Evolutionary conservation across 2,797 vertebrate species (phyloP), one percentile per base, ranked within the genome.

Genomic region (Hippopotamyrus pictus): DNA sequence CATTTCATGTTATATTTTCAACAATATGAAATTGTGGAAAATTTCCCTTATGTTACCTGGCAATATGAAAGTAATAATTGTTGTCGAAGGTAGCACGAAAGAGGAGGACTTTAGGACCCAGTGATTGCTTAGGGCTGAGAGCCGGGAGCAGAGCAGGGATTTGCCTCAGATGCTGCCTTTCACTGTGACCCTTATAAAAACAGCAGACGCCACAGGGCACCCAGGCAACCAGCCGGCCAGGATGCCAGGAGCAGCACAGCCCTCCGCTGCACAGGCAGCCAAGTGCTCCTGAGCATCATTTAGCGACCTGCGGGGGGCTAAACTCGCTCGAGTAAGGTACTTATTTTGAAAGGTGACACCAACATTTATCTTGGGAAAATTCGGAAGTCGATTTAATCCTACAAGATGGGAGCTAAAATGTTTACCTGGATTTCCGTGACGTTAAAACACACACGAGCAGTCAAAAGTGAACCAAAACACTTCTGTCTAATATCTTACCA

Each of bases 191-290:
- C 54, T 33, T 87, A 44, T 62, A 53, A 87, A 82, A 87, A 59
- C 37, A 33, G 33, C 44, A 19, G 33, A 29, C 44, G 25, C 86
- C 33, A 19, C 54, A 29, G 51, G 6, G 54, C n/a, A 53, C 53
- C 79, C 46, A 37, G 51, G 79, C 54, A 33, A 8, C 53, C 53
- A 85, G n/a, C 12, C 53, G 29, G 41, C 79, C 41, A 59, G 53
- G 83, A 85, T 50, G 53, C 59, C 50, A 25, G 65, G 82, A 89
- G 33, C 59, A 86, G 5, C 14, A 29, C 53, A 65, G 57, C 54
- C 57, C 44, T 41, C 87, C 14, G 4, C 93, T 92, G n/a, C 82
- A 37, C 12, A 33, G 29, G 44, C 82, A 59, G 83, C 33, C 88
- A 51, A 25, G 57, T 57, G 22, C 88, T 54, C 2, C 29, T 54